Evolutionary conservation across 2,113 vertebrate genomes (phyloP).

Genomic region (Brachionichthys hirsutus): DNA sequence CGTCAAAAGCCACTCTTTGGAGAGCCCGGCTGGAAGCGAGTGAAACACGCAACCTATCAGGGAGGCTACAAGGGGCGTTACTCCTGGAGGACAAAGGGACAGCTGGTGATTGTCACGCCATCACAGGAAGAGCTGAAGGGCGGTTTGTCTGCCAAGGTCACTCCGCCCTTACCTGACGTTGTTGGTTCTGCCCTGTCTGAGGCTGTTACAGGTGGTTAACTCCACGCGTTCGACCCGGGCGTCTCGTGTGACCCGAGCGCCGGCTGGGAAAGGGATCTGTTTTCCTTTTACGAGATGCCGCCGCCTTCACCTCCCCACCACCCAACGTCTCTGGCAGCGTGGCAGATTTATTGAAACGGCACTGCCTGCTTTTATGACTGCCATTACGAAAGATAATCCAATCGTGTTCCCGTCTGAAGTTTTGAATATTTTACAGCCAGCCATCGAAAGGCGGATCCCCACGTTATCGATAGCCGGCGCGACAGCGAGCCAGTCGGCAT

Average conservation of each 20-base stretch:
- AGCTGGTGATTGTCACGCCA: slow-evolving; percentile 41
- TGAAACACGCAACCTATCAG: slow-evolving; percentile 49
- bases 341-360: slow-evolving; percentile 71
- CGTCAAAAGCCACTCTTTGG: slow-evolving; percentile 39
- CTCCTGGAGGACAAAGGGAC: slow-evolving; percentile 66
- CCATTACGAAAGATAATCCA: slow-evolving; percentile 72
- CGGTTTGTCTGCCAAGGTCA: slow-evolving; percentile 52
- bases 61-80: slow-evolving; percentile 56
- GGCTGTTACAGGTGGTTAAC: slow-evolving; percentile 25
- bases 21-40: slow-evolving; percentile 17
- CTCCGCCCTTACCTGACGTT: slow-evolving; percentile 41
- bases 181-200: slow-evolving; percentile 12
- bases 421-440: slow-evolving; percentile 58
- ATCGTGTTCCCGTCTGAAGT: slow-evolving; percentile 55
- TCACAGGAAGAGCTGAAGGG: slow-evolving; percentile 19
- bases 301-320: slow-evolving; percentile 36
- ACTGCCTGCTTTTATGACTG: slow-evolving; percentile 63
- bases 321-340: slow-evolving; percentile 38
- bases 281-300: slow-evolving; percentile 44
- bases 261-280: slow-evolving; percentile 24
- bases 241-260: neutral
- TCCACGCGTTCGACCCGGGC: neutral
- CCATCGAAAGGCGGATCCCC: slow-evolving; percentile 19
- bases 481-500: slow-evolving; percentile 2
- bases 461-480: slow-evolving; percentile 15